Evolutionary conservation across 2,888 invertebrate species (phyloP).

Genomic region (Tenthredo notha): DNA sequence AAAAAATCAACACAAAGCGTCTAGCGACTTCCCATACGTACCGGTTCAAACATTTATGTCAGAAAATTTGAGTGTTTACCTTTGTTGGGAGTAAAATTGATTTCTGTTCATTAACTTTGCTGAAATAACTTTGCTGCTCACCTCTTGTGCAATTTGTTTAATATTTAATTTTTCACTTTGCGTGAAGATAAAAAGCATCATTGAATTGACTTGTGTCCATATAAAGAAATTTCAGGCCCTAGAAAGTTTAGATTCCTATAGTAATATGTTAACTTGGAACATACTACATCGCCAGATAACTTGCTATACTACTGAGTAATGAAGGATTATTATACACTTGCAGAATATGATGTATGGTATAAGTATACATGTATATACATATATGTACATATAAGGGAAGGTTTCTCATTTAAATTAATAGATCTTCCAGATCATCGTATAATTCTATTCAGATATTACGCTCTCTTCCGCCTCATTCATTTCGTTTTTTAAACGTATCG

Average conservation of each 20-base stretch:
- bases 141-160: constrained; percentile 30
- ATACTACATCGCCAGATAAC: constrained; percentile 56
- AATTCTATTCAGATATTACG: not conserved
- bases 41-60: not conserved
- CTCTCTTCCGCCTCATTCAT: not conserved
- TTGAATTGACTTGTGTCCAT: constrained; percentile 49
- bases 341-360: constrained; percentile 59
- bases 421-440: not conserved
- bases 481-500: constrained; percentile 1
- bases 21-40: not conserved
- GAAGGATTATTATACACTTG: constrained; percentile 66
- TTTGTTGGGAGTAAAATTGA: not conserved
- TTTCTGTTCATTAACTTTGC: not conserved
- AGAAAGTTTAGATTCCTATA: constrained; percentile 49
- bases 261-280: constrained; percentile 46
- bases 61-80: not conserved
- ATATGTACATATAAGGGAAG: constrained; percentile 69
- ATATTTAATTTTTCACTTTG: constrained; percentile 19
- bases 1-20: not conserved
- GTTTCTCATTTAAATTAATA: constrained; percentile 61
- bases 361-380: constrained; percentile 75
- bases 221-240: constrained; percentile 51
- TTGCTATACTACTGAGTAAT: constrained; percentile 58
- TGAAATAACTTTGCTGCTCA: constrained; percentile 42
- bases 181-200: constrained; percentile 51